Evolutionary conservation across 2,113 vertebrate species (phyloP).

Genomic region (Aldabrachelys gigantea): DNA sequence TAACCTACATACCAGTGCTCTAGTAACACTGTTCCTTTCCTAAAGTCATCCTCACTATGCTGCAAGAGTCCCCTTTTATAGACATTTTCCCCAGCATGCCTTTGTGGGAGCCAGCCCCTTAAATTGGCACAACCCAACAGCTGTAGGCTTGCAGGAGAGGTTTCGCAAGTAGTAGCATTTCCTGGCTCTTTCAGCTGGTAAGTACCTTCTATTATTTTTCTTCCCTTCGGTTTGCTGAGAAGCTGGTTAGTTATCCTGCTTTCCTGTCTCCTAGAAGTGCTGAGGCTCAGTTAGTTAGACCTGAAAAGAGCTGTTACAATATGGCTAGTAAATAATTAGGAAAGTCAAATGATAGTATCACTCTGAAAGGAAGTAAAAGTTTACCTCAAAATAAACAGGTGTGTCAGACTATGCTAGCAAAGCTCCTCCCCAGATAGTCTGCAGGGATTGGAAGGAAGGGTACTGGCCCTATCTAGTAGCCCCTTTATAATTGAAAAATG

Average conservation of each 20-base stretch:
- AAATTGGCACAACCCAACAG: constrained; percentile 43
- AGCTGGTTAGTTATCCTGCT: not conserved
- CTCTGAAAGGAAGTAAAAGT: not conserved
- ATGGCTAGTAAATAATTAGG: not conserved
- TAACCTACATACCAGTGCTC: not conserved
- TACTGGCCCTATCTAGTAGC: not conserved
- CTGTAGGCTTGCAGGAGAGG: not conserved
- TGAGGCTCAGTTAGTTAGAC: not conserved
- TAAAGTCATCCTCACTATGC: accelerated
- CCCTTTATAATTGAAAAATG: not conserved
- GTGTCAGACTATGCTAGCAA: not conserved
- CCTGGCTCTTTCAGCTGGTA: accelerated
- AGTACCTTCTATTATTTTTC: not conserved
- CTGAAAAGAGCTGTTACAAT: not conserved
- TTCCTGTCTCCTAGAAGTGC: not conserved
- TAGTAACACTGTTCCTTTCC: not conserved
- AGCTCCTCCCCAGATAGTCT: not conserved
- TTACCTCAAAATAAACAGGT: not conserved
- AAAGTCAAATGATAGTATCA: not conserved
- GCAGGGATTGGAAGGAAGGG: not conserved
- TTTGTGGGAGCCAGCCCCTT: constrained; percentile 2
- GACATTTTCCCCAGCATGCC: constrained; percentile 7
- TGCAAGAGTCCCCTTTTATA: not conserved
- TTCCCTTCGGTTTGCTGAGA: not conserved
- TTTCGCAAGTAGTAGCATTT: not conserved